phyloP scores from a whole-genome alignment of 2,888 invertebrate genomes.

The Watsonalla cultraria region DNA sequence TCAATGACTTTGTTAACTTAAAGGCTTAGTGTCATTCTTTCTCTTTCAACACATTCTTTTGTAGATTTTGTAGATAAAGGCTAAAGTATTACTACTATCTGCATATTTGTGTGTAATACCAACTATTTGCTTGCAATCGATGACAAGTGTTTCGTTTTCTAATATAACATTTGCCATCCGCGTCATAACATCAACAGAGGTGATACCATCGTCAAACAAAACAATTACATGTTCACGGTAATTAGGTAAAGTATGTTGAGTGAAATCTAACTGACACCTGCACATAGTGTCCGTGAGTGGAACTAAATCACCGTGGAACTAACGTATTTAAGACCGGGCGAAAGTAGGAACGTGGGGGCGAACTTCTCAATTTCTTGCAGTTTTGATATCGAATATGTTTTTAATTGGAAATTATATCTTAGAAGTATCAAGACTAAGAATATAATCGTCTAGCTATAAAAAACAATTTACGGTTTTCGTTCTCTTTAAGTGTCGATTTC shows the following conservation, averaged over 20 bases:
- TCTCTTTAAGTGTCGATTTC: too few relatives aligned
- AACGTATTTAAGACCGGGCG: constrained; percentile 14
- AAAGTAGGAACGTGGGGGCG: constrained; percentile 41
- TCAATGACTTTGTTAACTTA: too few relatives aligned
- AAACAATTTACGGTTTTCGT: too few relatives aligned
- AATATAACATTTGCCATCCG: background rate
- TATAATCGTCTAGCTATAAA: too few relatives aligned
- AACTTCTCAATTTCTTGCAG: constrained; percentile 44
- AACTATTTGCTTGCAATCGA: background rate
- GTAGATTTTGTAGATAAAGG: too few relatives aligned
- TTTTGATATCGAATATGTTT: constrained; percentile 3
- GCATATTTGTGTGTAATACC: too few relatives aligned
- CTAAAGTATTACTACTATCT: too few relatives aligned
- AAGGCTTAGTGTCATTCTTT: too few relatives aligned
- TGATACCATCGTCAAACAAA: constrained; percentile 5
- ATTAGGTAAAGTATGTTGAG: constrained; percentile 22
- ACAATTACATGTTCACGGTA: constrained; percentile 25
- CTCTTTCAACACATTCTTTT: too few relatives aligned
- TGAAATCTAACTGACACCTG: constrained; percentile 22
- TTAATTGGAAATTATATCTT: too few relatives aligned
- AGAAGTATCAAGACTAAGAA: too few relatives aligned
- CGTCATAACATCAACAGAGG: background rate
- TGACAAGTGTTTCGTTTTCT: background rate
- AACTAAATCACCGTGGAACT: constrained; percentile 15
- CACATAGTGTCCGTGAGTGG: background rate